Evolutionary conservation across 1,140 invertebrate species (phyloP).

Genomic region (Drosophila sucinea): DNA sequence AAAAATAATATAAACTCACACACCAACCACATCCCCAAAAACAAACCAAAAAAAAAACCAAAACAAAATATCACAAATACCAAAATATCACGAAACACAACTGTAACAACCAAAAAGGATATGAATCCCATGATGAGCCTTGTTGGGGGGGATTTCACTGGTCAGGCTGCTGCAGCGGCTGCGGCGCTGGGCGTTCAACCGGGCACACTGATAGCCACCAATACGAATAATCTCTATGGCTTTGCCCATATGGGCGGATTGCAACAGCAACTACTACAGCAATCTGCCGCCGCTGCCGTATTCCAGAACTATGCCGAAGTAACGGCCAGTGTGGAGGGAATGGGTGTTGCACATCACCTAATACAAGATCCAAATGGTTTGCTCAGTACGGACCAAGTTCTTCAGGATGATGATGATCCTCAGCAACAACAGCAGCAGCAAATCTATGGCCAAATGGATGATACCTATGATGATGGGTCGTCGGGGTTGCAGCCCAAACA

Average conservation of each 20-base stretch:
- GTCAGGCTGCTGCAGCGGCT: constrained; percentile 71
- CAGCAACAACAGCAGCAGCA: constrained; percentile 60
- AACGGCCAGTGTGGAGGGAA: constrained; percentile 65
- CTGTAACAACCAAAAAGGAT: constrained; percentile 57
- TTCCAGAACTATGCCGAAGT: constrained; percentile 75
- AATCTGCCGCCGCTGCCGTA: constrained; percentile 66
- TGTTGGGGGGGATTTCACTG: constrained; percentile 81
- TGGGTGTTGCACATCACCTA: constrained; percentile 42
- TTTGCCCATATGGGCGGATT: constrained; percentile 77
- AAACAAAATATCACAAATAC: neutral
- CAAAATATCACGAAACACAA: constrained; percentile 16
- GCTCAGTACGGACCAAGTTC: constrained; percentile 57
- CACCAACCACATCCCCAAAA: constrained; percentile 21
- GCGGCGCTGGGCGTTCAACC: constrained; percentile 72
- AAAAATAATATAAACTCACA: constrained; percentile 46
- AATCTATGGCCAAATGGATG: constrained; percentile 68
- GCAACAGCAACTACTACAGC: constrained; percentile 77
- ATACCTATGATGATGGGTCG: constrained; percentile 67
- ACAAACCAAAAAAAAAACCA: neutral
- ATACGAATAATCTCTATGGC: constrained; percentile 76
- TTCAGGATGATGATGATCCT: constrained; percentile 33
- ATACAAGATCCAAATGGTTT: constrained; percentile 26
- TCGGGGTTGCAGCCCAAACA: constrained; percentile 73
- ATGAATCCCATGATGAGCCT: constrained; percentile 83
- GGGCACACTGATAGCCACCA: constrained; percentile 71